Evolutionary conservation across 2,888 invertebrate genomes (phyloP).

Genomic region (Scaptomyza caliginosa): DNA sequence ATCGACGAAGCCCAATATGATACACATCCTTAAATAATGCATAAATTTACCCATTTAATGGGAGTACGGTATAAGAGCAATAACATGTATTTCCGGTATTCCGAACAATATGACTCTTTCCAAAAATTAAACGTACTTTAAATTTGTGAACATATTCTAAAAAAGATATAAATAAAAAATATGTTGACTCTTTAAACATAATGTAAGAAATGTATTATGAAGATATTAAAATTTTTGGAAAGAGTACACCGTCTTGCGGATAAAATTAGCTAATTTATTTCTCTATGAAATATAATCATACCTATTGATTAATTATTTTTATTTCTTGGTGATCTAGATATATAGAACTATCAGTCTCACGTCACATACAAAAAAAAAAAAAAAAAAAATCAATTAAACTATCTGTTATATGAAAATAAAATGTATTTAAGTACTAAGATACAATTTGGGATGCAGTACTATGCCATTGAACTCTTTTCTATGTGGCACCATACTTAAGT

Average conservation of each 20-base stretch:
- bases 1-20: conserved; percentile 10
- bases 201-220: background rate
- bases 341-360: conserved; percentile 83
- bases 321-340: conserved; percentile 65
- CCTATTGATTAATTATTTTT: conserved; percentile 30
- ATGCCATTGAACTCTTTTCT: background rate
- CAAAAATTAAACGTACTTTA: conserved; percentile 22
- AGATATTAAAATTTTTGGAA: conserved; percentile 12
- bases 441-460: conserved; percentile 21
- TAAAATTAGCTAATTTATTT: conserved; percentile 67
- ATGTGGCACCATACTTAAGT: conserved; percentile 2
- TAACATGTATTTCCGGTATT: conserved; percentile 37
- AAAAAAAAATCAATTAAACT: conserved; percentile 3
- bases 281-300: conserved; percentile 44
- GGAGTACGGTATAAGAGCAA: conserved; percentile 32
- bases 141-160: background rate
- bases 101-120: conserved; percentile 49
- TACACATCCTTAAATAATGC: conserved; percentile 3
- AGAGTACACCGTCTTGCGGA: conserved; percentile 21
- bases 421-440: conserved; percentile 38
- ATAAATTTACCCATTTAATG: conserved; percentile 55
- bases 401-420: conserved; percentile 50
- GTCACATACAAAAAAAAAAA: conserved; percentile 71
- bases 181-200: conserved; percentile 2
- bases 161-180: background rate